phyloP scores from a whole-genome alignment of 2,888 invertebrate species.

The Calephelis perditalis region DNA sequence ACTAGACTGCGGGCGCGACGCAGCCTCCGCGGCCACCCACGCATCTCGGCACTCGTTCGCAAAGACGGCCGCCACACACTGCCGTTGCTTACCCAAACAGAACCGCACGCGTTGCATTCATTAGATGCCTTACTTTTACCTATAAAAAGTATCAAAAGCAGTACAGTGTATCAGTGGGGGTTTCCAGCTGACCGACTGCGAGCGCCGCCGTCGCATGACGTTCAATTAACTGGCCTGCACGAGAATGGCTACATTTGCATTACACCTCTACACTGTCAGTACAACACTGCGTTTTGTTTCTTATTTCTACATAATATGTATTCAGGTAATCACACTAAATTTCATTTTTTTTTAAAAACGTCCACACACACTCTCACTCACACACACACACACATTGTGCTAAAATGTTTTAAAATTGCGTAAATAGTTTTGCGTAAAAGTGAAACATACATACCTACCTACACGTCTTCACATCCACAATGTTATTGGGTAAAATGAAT shows the following conservation, averaged over 20 bases:
- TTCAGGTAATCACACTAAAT: no score
- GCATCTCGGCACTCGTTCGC: conserved; percentile 25
- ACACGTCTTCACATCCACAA: no score
- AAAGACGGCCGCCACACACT: conserved; percentile 24
- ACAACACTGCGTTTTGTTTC: background rate
- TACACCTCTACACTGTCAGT: background rate
- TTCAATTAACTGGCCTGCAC: conserved; percentile 27
- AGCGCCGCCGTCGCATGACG: conserved; percentile 21
- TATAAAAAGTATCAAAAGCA: conserved; percentile 50
- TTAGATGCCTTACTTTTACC: conserved; percentile 59
- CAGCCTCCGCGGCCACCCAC: conserved; percentile 31
- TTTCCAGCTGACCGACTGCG: conserved; percentile 45
- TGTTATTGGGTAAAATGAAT: no score
- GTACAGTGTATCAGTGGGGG: conserved; percentile 44
- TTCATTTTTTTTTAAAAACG: no score
- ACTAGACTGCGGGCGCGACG: conserved; percentile 24
- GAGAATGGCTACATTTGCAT: background rate
- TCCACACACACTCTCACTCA: no score
- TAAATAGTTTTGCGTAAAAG: no score
- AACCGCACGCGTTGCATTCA: conserved; percentile 55
- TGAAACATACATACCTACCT: no score
- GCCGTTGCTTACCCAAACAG: conserved; percentile 46
- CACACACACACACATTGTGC: no score
- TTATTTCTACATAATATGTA: background rate
- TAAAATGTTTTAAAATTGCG: no score